Evolutionary conservation across 1,140 invertebrate genomes (phyloP).

Genomic region (Hypsibius dujardini): DNA sequence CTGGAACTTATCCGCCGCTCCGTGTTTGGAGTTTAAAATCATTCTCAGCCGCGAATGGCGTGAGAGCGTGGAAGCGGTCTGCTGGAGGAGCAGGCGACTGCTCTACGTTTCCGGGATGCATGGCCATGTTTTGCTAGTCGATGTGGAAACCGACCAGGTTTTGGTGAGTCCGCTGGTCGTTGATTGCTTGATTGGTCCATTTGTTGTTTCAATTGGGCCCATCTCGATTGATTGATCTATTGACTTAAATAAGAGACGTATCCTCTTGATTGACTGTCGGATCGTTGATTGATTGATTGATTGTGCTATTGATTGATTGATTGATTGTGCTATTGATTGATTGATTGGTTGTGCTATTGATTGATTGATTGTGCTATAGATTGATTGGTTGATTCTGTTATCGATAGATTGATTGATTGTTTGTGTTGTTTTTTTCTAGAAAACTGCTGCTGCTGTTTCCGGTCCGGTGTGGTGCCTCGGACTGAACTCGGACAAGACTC

Average conservation of each 20-base stretch:
- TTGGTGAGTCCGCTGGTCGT: neutral
- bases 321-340: too few relatives aligned
- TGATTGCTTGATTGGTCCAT: neutral
- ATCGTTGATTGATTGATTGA: too few relatives aligned
- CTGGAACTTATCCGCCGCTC: neutral
- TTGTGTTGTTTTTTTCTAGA: neutral
- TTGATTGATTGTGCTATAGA: too few relatives aligned
- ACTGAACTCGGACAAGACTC: neutral
- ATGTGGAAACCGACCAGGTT: neutral
- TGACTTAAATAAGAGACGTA: too few relatives aligned
- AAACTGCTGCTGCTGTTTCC: conserved; percentile 13
- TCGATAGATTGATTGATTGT: neutral
- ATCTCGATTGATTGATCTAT: too few relatives aligned
- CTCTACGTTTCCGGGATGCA: conserved; percentile 10
- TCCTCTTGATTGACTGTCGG: too few relatives aligned
- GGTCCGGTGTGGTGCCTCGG: neutral
- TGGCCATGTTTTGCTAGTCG: neutral
- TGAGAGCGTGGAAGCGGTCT: conserved; percentile 13
- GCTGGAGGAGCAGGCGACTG: neutral
- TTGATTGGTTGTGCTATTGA: too few relatives aligned
- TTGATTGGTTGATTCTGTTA: too few relatives aligned
- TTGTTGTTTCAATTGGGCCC: neutral
- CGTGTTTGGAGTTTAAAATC: neutral
- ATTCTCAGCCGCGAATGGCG: neutral
- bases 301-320: too few relatives aligned